Percentiles rank a stretch among this genome's conserved stretches.
These are phyloP conservation scores for Acheta domesticus DNA, from an alignment of 2,888 invertebrate species.

Conservation along the genomic window DNA sequence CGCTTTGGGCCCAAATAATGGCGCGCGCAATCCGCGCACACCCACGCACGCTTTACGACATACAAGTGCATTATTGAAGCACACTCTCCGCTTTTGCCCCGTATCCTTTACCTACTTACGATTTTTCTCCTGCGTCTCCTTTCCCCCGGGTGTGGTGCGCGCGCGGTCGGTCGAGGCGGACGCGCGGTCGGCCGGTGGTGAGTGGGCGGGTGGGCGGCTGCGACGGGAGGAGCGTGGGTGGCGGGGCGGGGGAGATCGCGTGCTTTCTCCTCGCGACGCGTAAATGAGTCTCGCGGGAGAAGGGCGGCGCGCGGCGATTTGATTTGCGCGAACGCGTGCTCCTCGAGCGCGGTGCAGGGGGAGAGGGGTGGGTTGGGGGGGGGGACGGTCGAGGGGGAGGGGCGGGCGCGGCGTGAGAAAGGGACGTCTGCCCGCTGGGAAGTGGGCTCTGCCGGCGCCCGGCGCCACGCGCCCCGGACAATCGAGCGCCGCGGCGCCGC, in stretches of 20 bases:
- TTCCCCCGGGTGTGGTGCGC: not conserved
- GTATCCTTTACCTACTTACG: constrained; percentile 1
- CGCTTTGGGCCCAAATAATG: not conserved
- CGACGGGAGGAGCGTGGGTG: not conserved
- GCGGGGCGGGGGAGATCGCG: not conserved
- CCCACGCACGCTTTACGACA: not conserved
- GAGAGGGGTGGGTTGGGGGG: too few species aligned
- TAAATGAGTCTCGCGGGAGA: not conserved
- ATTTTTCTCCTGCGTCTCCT: not conserved
- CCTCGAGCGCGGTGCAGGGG: not conserved
- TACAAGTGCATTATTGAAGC: not conserved
- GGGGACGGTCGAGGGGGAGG: not conserved
- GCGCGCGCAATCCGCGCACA: not conserved
- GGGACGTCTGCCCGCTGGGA: not conserved
- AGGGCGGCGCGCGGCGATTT: not conserved
- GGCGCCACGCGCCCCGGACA: not conserved
- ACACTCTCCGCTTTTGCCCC: constrained; percentile 5
- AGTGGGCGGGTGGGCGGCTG: not conserved
- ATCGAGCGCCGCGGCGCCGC: not conserved
- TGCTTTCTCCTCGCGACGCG: not conserved
- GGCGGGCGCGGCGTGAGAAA: not conserved
- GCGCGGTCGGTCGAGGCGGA: too few species aligned
- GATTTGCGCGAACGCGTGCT: not conserved
- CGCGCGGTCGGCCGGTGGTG: too few species aligned
- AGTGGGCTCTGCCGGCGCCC: not conserved